Evolutionary conservation across 1,140 invertebrate genomes (phyloP).

Genomic region (Amyelois transitella): DNA sequence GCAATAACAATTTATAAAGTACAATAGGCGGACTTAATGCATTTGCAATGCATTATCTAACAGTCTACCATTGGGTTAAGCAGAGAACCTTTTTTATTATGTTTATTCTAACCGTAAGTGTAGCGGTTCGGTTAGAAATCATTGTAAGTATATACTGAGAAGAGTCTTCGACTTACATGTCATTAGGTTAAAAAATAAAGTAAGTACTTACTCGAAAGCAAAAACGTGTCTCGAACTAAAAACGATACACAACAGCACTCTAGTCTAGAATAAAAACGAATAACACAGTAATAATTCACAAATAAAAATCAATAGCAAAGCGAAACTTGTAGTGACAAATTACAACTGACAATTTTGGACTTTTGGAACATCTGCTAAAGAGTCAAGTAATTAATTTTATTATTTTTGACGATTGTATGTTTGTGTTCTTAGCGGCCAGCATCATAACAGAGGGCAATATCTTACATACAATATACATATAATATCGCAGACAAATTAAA

Average conservation of each 20-base stretch:
- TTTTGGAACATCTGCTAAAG: slow-evolving; percentile 11
- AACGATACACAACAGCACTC: slow-evolving; percentile 3
- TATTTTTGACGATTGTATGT: neutral
- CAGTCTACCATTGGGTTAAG: too few species aligned
- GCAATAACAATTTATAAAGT: too few species aligned
- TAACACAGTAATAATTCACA: slow-evolving; percentile 8
- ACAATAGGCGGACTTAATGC: too few species aligned
- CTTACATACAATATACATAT: too few species aligned
- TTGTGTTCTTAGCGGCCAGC: neutral
- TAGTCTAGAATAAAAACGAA: neutral
- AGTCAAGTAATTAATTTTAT: neutral
- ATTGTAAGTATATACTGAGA: too few species aligned
- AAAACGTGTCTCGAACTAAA: slow-evolving; percentile 2
- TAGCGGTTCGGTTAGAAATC: too few species aligned
- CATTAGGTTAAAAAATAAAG: neutral
- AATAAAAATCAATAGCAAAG: slow-evolving; percentile 19
- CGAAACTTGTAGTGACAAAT: slow-evolving; percentile 27
- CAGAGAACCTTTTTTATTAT: too few species aligned
- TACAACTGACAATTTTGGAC: slow-evolving; percentile 53
- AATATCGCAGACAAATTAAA: too few species aligned
- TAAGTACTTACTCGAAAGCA: neutral
- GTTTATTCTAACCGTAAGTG: too few species aligned
- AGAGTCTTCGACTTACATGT: too few species aligned
- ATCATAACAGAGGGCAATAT: neutral
- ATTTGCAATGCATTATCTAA: too few species aligned